Conservation (phyloP, 2,888 invertebrate genomes). For the Therioaphis trifolii region DNA sequence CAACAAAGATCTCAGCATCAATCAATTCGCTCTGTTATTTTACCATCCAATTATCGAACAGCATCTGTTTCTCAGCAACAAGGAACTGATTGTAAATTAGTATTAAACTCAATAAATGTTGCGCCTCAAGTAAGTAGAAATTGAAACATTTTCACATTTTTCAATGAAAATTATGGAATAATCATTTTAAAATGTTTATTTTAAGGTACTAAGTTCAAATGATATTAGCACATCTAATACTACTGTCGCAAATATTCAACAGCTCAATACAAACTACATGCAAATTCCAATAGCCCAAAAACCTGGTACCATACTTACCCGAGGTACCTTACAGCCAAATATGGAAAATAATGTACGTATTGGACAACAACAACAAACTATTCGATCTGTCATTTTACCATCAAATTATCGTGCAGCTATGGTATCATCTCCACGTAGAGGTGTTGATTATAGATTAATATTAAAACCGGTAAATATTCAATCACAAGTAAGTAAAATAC, state of each 20-base stretch:
- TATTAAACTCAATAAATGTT: slow-evolving; percentile 35
- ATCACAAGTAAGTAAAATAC: not conserved
- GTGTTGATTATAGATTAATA: slow-evolving; percentile 46
- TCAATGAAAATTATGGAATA: not conserved
- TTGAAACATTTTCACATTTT: not conserved
- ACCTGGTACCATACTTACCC: slow-evolving; percentile 18
- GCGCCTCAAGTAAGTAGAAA: slow-evolving; percentile 35
- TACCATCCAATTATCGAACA: slow-evolving; percentile 41
- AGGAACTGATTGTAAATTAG: slow-evolving; percentile 38
- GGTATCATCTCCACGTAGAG: slow-evolving; percentile 29
- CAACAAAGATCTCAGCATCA: slow-evolving; percentile 38
- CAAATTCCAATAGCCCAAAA: slow-evolving; percentile 47
- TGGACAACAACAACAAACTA: slow-evolving; percentile 10
- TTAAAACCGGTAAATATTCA: slow-evolving; percentile 57
- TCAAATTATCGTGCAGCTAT: slow-evolving; percentile 33
- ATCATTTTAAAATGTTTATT: not conserved
- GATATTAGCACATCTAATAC: not conserved
- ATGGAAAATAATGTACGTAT: slow-evolving; percentile 22
- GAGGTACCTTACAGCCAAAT: slow-evolving; percentile 10
- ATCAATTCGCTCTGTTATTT: slow-evolving; percentile 37
- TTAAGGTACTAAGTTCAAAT: slow-evolving; percentile 23
- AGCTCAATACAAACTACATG: slow-evolving; percentile 28
- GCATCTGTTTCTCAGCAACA: not conserved
- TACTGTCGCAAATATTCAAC: slow-evolving; percentile 38
- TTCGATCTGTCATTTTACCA: slow-evolving; percentile 48